Percentiles rank a stretch among this genome's conserved stretches.
These are phyloP conservation scores for Athene cunicularia DNA, from an alignment of 2,113 vertebrate genomes.

Conservation along the genomic window DNA sequence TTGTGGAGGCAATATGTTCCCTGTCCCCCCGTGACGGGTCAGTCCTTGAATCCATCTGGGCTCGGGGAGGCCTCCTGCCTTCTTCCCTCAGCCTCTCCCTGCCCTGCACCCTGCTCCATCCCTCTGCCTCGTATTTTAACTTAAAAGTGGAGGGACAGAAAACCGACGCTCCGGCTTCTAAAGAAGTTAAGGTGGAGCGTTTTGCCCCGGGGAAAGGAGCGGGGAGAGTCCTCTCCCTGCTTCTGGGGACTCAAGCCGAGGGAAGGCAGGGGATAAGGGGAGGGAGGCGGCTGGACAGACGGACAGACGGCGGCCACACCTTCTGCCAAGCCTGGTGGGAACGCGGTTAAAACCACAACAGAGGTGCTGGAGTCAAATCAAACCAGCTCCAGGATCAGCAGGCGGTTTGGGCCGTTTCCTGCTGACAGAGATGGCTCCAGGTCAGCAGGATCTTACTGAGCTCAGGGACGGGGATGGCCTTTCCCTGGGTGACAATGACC, in stretches of 20 bases:
- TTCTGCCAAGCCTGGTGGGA: background rate
- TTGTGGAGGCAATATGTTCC: background rate
- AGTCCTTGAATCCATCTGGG: background rate
- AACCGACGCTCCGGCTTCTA: background rate
- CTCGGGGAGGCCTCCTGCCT: background rate
- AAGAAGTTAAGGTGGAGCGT: constrained; percentile 9
- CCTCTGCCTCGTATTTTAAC: background rate
- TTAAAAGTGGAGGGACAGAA: background rate
- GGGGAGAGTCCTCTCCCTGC: background rate
- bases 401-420: background rate
- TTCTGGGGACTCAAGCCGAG: background rate
- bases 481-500: background rate
- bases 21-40: background rate
- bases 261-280: background rate
- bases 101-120: background rate
- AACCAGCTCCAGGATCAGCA: background rate
- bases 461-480: background rate
- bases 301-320: background rate
- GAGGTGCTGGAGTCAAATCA: background rate
- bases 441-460: background rate
- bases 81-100: background rate
- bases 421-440: background rate
- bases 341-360: background rate
- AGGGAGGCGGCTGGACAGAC: background rate
- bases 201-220: background rate